Evolutionary conservation across 2,888 invertebrate species (phyloP).

Genomic region (Rhamnusium bicolor): DNA sequence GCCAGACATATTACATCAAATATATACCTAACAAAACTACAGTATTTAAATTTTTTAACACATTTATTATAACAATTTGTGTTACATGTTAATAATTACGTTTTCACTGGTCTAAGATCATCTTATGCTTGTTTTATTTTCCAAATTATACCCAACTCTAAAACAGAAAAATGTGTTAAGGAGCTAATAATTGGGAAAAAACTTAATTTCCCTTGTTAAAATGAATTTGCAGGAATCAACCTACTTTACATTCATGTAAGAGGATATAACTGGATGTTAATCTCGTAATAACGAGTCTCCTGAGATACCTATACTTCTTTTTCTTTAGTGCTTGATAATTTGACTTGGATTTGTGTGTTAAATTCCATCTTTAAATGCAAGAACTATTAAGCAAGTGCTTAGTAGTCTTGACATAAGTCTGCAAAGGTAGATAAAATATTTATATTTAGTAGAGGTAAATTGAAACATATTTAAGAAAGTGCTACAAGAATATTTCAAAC

Average conservation of each 20-base stretch:
- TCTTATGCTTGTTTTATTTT: neutral
- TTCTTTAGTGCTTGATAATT: conserved; percentile 13
- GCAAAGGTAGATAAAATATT: too few relatives aligned
- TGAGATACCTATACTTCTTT: conserved; percentile 7
- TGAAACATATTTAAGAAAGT: too few relatives aligned
- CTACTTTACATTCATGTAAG: conserved; percentile 1
- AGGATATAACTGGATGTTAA: conserved; percentile 14
- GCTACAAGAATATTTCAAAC: too few relatives aligned
- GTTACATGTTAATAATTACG: too few relatives aligned
- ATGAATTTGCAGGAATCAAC: neutral
- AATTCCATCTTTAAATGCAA: neutral
- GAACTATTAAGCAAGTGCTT: neutral
- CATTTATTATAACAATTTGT: too few relatives aligned
- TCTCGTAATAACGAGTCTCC: conserved; percentile 13
- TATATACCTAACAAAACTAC: too few relatives aligned
- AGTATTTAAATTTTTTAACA: too few relatives aligned
- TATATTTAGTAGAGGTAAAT: too few relatives aligned
- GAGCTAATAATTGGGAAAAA: neutral
- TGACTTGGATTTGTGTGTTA: neutral
- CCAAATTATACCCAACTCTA: neutral
- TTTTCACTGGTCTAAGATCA: too few relatives aligned
- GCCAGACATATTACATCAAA: too few relatives aligned
- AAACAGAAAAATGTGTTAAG: neutral
- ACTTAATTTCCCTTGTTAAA: neutral
- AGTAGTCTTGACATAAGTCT: too few relatives aligned